These are phyloP conservation scores for Platerodrilus igneus DNA, from an alignment of 2,888 invertebrate genomes.

Conservation along the genomic window DNA sequence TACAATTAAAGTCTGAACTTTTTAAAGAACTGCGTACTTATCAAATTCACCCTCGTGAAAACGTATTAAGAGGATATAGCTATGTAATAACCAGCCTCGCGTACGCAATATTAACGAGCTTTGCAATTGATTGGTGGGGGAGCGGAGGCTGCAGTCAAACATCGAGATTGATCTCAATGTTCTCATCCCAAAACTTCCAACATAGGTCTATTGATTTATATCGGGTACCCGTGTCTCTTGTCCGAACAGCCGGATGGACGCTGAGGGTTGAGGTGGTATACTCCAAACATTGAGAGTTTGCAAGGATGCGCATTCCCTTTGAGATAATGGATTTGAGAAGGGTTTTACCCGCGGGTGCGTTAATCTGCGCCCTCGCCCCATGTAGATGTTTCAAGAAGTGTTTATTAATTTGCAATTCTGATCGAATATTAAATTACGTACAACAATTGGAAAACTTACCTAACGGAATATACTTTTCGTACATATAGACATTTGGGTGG, in stretches of 20 bases:
- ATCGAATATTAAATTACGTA: too few species aligned
- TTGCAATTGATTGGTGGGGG: constrained; percentile 28
- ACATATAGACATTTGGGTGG: not conserved
- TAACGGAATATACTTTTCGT: too few species aligned
- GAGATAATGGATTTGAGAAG: constrained; percentile 24
- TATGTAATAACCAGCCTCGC: constrained; percentile 22
- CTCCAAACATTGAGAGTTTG: constrained; percentile 21
- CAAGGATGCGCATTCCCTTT: constrained; percentile 23
- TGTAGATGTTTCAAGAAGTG: constrained; percentile 17
- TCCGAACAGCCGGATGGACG: constrained; percentile 26
- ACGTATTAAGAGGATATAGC: too few species aligned
- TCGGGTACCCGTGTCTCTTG: constrained; percentile 34
- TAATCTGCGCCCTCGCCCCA: constrained; percentile 17
- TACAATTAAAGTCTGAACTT: too few species aligned
- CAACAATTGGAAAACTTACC: too few species aligned
- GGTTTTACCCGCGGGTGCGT: constrained; percentile 21
- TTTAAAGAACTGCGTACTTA: too few species aligned
- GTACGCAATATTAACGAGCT: constrained; percentile 26
- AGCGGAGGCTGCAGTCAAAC: constrained; percentile 38
- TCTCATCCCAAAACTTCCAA: constrained; percentile 32
- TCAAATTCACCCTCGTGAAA: too few species aligned
- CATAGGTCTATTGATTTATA: constrained; percentile 45
- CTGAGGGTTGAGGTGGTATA: constrained; percentile 27
- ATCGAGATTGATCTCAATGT: constrained; percentile 41
- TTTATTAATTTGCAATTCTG: too few species aligned